These are phyloP conservation scores for Microtus montanus DNA, from an alignment of 2,113 vertebrate genomes.

Conservation along the genomic window DNA sequence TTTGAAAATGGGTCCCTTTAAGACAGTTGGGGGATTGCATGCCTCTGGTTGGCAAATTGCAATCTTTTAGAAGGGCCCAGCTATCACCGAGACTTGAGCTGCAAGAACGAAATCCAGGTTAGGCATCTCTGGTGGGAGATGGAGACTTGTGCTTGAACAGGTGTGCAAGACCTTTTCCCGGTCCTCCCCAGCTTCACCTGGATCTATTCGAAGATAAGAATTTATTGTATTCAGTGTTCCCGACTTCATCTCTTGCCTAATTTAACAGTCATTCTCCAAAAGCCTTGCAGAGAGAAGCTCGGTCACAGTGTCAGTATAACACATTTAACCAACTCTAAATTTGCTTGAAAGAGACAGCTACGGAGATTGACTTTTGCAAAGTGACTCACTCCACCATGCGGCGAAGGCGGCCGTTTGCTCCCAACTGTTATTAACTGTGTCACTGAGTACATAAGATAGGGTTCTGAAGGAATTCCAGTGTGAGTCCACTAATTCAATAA, in stretches of 20 bases:
- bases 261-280: conserved; percentile 52
- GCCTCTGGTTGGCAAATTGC: conserved; percentile 70
- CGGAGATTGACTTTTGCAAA: conserved; percentile 80
- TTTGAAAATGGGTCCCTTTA: conserved; percentile 81
- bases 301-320: conserved; percentile 64
- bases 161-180: neutral
- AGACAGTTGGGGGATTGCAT: conserved; percentile 78
- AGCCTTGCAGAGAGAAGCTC: conserved; percentile 48
- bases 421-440: conserved; percentile 77
- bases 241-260: neutral
- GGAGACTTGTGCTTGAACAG: neutral
- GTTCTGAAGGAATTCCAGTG: conserved; percentile 80
- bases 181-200: neutral
- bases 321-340: conserved; percentile 76
- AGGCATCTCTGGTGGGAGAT: conserved; percentile 2
- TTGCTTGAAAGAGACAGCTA: conserved; percentile 76
- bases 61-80: conserved; percentile 49
- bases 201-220: neutral
- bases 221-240: neutral
- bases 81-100: neutral
- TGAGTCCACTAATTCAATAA: conserved; percentile 84
- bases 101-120: conserved; percentile 70
- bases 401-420: conserved; percentile 48
- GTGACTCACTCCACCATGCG: conserved; percentile 64
- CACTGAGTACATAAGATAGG: conserved; percentile 79